Evolutionary conservation across 2,888 invertebrate genomes (phyloP).

Genomic region (Eristalis pertinax): DNA sequence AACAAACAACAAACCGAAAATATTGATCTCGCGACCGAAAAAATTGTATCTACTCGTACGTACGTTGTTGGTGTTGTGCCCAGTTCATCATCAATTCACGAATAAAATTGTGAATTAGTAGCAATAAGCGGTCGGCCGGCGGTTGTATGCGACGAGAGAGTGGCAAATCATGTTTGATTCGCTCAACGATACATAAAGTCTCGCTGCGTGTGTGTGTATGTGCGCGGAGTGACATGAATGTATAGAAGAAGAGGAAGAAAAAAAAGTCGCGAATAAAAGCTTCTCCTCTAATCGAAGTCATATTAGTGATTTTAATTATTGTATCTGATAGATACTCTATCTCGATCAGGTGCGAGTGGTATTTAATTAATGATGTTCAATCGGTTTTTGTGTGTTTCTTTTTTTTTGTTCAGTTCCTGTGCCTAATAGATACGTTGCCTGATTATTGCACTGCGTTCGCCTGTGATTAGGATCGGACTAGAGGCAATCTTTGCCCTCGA

Average conservation of each 20-base stretch:
- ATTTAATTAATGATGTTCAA: conserved; percentile 55
- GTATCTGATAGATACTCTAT: conserved; percentile 51
- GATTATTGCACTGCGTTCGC: conserved; percentile 46
- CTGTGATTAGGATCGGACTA: conserved; percentile 6
- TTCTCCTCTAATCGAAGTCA: conserved; percentile 30
- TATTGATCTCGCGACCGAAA: conserved; percentile 45
- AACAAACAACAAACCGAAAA: neutral
- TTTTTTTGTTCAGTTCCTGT: neutral
- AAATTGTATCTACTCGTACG: neutral
- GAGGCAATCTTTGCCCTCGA: neutral
- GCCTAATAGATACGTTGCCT: conserved; percentile 8
- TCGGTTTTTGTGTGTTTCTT: conserved; percentile 10
- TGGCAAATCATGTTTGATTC: conserved; percentile 36
- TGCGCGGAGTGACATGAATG: neutral
- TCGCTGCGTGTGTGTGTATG: neutral
- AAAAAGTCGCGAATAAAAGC: conserved; percentile 31
- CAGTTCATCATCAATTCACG: neutral
- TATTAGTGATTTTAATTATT: conserved; percentile 48
- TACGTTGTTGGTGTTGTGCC: neutral
- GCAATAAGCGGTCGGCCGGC: neutral
- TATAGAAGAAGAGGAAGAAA: neutral
- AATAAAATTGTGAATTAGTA: neutral
- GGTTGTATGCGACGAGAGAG: conserved; percentile 19
- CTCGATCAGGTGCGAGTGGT: conserved; percentile 46
- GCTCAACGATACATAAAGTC: conserved; percentile 27